A percentile compares a stretch with the other conserved stretches of the same genome.
Conservation (phyloP, 2,797 vertebrate genomes). For the Manis pentadactyla region DNA sequence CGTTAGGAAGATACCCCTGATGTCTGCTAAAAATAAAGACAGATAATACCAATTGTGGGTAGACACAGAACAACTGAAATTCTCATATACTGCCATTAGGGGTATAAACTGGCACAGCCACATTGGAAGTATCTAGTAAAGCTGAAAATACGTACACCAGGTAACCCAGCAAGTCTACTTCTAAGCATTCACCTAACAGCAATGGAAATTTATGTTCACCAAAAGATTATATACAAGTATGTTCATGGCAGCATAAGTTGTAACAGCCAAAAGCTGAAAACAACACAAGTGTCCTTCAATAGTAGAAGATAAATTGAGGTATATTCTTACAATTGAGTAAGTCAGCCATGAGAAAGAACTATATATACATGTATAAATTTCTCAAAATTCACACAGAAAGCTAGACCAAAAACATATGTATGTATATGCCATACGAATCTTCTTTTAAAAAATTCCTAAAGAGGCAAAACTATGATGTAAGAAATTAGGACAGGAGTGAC, state of each 20-base stretch:
- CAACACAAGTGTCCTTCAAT: not conserved
- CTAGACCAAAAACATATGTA: not conserved
- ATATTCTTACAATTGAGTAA: not conserved
- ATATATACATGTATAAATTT: not conserved
- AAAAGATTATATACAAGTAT: not conserved
- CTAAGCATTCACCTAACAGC: not conserved
- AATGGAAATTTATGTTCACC: not conserved
- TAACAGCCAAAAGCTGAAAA: not conserved
- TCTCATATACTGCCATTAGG: not conserved
- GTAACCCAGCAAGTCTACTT: not conserved
- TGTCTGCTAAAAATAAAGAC: not conserved
- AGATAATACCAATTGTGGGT: not conserved
- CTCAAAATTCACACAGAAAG: not conserved
- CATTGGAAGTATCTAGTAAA: not conserved
- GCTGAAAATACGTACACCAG: not conserved
- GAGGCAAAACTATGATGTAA: not conserved
- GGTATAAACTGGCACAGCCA: not conserved
- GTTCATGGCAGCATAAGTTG: not conserved
- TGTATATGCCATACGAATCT: not conserved
- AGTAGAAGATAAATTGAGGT: not conserved
- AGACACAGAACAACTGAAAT: not conserved
- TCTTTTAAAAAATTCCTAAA: not conserved
- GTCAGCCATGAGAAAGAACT: not conserved
- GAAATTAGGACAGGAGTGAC: not conserved
- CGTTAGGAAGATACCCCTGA: not conserved